phyloP scores from a whole-genome alignment of 2,888 invertebrate species.

The Machimus atricapillus region DNA sequence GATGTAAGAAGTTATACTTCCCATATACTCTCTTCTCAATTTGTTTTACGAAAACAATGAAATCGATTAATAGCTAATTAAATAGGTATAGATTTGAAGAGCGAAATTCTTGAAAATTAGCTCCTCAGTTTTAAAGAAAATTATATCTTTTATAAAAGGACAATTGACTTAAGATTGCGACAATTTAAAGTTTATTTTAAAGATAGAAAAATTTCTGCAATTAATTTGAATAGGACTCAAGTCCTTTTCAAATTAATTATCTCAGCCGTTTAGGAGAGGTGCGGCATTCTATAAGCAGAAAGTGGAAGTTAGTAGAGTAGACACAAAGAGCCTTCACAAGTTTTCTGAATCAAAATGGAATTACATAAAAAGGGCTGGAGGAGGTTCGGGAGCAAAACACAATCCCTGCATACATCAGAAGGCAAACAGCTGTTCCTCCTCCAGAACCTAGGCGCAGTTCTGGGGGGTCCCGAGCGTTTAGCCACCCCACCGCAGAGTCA shows the following conservation, averaged over 20 bases:
- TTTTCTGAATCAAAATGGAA: background rate
- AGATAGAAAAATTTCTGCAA: background rate
- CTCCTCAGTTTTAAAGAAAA: background rate
- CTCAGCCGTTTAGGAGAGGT: background rate
- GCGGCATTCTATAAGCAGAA: background rate
- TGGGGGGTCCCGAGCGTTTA: background rate
- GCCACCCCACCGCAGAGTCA: background rate
- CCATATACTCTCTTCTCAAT: too few relatives aligned
- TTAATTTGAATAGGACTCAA: background rate
- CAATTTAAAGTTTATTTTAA: background rate
- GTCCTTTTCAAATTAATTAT: background rate
- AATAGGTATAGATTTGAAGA: too few relatives aligned
- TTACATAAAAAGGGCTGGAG: background rate
- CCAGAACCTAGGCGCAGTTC: background rate
- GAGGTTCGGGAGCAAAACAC: background rate
- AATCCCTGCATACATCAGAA: background rate
- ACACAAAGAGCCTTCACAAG: background rate
- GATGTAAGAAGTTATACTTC: too few relatives aligned
- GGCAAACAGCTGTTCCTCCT: background rate
- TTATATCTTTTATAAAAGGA: background rate
- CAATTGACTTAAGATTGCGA: background rate
- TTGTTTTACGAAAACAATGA: too few relatives aligned
- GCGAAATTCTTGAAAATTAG: background rate
- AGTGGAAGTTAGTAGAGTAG: background rate
- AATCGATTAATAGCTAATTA: too few relatives aligned